Evolutionary conservation across 1,140 invertebrate genomes (phyloP), one percentile per base, ranked within the genome.

Genomic region (Zaprionus tsacasi): DNA sequence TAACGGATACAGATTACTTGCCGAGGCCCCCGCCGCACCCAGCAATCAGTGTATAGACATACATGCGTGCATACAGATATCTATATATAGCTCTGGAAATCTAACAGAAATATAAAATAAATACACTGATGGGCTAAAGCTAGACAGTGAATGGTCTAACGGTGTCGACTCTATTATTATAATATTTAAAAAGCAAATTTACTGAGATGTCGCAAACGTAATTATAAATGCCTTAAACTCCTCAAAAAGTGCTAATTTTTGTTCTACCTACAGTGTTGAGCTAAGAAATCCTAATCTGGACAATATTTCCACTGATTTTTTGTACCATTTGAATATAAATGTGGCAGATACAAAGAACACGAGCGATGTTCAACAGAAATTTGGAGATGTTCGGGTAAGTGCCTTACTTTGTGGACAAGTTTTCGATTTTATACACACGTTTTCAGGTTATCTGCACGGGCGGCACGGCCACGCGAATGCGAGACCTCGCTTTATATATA

Each of bases 401-500:
- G 15, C 2, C 1, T 2, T 45, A 45, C 7, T 45, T 45, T 0
- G 3, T 2, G 7, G 7, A 15, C n/a, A 15, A 45, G n/a, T 45
- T 45, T 45, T 45, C 2, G 6, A 1, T 7, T 5, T 6, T 27
- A 1, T 21, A 2, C 33, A 0, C 11, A 36, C 10, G 4, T 12
- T 21, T n/a, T 6, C 10, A 99, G 98, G 99, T 99, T 93, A 97
- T 99, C 0, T 99, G 98, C 92, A 97, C 98, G 96, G 98, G 99
- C 38, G 99, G 99, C 5, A 99, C 98, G 3, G 96, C 96, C 0
- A 96, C 96, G 78, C 94, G 99, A 13, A 98, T 99, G 97, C 95
- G 97, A 90, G 94, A 96, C 70, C 98, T 99, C 88, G 98, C 98
- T 1, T 93, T 96, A 85, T 96, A 95, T 85, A 96, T 99, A 72